Conservation (phyloP, 2,113 vertebrate genomes). For the Dinomys branickii region DNA sequence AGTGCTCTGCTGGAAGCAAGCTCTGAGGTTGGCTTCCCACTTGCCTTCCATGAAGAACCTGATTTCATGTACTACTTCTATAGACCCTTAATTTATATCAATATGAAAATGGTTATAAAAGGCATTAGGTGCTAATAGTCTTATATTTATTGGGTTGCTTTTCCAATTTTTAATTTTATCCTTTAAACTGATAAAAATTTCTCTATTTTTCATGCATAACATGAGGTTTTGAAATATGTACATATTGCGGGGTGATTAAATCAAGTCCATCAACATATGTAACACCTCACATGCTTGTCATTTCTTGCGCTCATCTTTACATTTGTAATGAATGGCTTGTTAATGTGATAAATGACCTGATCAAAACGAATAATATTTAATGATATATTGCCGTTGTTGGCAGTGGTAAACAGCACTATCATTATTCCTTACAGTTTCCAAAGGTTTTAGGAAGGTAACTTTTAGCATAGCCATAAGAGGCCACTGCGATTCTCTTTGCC, state of each 20-base stretch:
- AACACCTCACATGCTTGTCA: not conserved
- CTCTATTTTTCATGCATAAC: not conserved
- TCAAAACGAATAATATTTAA: not conserved
- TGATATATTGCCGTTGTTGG: not conserved
- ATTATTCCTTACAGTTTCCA: not conserved
- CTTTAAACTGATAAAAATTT: not conserved
- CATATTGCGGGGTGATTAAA: not conserved
- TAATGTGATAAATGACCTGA: not conserved
- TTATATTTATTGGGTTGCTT: not conserved
- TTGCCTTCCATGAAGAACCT: not conserved
- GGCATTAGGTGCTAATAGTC: not conserved
- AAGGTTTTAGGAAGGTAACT: not conserved
- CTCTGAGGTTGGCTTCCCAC: not conserved
- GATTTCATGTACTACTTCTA: not conserved
- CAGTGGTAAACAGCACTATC: not conserved
- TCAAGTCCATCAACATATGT: not conserved
- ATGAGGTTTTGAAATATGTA: not conserved
- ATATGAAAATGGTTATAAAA: not conserved
- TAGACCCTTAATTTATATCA: not conserved
- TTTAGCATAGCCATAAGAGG: slow-evolving; percentile 29
- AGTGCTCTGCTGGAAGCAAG: not conserved
- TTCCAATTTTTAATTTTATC: not conserved
- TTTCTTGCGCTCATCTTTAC: not conserved
- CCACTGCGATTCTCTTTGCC: not conserved
- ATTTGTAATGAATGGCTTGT: slow-evolving; percentile 15